These are phyloP conservation scores for Bradypus variegatus DNA, from an alignment of 2,797 vertebrate species.

Conservation along the genomic window DNA sequence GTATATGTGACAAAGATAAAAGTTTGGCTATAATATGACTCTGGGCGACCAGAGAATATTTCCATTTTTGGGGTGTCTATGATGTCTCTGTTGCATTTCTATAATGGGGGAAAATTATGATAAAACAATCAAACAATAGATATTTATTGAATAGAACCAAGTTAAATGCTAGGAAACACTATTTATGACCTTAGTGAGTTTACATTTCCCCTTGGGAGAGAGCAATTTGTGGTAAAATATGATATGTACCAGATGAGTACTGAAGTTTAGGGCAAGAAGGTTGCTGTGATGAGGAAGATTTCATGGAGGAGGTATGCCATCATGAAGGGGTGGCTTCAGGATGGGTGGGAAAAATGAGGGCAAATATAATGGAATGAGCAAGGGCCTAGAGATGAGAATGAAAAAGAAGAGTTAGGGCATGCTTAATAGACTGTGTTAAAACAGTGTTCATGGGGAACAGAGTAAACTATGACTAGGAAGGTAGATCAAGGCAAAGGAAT, in stretches of 20 bases:
- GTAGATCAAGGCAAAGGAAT: slow-evolving; percentile 5
- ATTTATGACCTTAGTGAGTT: slow-evolving; percentile 14
- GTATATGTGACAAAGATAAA: background rate
- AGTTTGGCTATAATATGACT: slow-evolving; percentile 9
- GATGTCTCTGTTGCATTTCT: slow-evolving; percentile 28
- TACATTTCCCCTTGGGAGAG: background rate
- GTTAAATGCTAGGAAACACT: slow-evolving; percentile 12
- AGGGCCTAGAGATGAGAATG: background rate
- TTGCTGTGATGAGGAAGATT: background rate
- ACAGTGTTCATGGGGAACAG: background rate
- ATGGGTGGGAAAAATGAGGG: background rate
- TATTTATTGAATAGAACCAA: slow-evolving; percentile 14
- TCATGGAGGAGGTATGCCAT: background rate
- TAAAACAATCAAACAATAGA: background rate
- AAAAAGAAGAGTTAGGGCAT: background rate
- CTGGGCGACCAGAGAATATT: slow-evolving; percentile 31
- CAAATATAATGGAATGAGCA: background rate
- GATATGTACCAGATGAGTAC: background rate
- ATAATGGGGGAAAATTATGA: background rate
- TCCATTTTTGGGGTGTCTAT: background rate
- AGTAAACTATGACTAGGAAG: background rate
- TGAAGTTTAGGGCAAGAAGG: background rate
- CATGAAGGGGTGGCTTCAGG: background rate
- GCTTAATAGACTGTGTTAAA: background rate
- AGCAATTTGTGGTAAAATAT: background rate